Evolutionary conservation across 2,113 vertebrate genomes (phyloP), one percentile per base, ranked within the genome.

Genomic region (Bucco capensis): DNA sequence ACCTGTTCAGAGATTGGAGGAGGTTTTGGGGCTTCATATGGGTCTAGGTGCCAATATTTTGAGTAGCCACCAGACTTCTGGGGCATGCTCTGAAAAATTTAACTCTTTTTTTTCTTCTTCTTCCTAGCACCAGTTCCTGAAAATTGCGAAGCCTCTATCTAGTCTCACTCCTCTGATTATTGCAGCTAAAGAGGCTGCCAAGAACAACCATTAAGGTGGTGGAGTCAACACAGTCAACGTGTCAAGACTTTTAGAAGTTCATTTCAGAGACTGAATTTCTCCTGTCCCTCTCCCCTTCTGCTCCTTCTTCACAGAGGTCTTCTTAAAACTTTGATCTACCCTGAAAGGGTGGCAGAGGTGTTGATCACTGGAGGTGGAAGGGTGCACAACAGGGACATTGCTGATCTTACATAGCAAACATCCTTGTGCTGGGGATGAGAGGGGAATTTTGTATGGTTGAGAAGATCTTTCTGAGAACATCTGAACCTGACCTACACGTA

Each of bases 161-260:
- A 99, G 99, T 88, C 98, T 99, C 89, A 99, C 99, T 35, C 99
- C 99, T 69, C 98, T 99, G 94, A 99, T 99, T n/a, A 86, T 99
- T 73, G 99, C 99, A 24, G 99, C 99, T 22, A 99, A 99, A 96
- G 99, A 99, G 83, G 98, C 98, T 3, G 97, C 98, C 42, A 99
- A 99, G 96, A 99, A 98, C 97, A 99, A 98, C 97, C 99, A 98
- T 91, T 99, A 97, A 97, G 70, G 72, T 22, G 4, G 16, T 50
- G 12, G 42, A 51, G 65, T 50, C 40, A 53, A 78, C 56, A n/a
- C 46, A 47, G 72, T 73, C 62, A 1, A 87, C 42, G 7, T 90
- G 89, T 93, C 94, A 96, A 96, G 93, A 75, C 84, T 75, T 85
- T 42, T 23, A 83, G 72, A 64, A 80, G 79, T 51, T 89, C 50